phyloP scores from a whole-genome alignment of 2,888 invertebrate species.

The Hydrotaea diabolus region DNA sequence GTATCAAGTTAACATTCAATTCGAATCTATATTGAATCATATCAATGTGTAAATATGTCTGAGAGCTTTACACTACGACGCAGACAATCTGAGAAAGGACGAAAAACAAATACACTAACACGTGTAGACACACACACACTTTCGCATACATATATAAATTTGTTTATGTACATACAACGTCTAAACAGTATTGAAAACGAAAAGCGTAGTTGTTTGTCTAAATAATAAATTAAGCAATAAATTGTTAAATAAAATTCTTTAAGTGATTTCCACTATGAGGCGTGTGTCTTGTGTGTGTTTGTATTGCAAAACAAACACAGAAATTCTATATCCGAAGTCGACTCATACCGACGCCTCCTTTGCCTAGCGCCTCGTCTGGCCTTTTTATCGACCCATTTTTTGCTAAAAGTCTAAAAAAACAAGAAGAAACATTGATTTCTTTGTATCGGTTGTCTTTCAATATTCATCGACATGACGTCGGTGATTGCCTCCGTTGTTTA shows the following conservation, averaged over 20 bases:
- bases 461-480: conserved; percentile 30
- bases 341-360: too few relatives aligned
- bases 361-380: conserved; percentile 48
- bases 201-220: not conserved
- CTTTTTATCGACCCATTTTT: conserved; percentile 54
- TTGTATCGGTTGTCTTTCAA: not conserved
- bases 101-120: not conserved
- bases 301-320: not conserved
- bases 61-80: not conserved
- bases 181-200: not conserved
- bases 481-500: conserved; percentile 21
- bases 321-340: not conserved
- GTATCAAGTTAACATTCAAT: conserved; percentile 59
- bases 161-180: not conserved
- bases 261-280: not conserved
- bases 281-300: conserved; percentile 40
- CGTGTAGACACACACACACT: not conserved
- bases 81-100: not conserved
- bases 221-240: conserved; percentile 23
- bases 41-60: not conserved
- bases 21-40: not conserved
- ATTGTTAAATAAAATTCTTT: conserved; percentile 9
- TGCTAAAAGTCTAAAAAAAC: conserved; percentile 33
- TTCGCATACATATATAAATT: not conserved
- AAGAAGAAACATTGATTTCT: conserved; percentile 18